phyloP scores from a whole-genome alignment of 2,888 invertebrate species.

The Tinea semifulvella region DNA sequence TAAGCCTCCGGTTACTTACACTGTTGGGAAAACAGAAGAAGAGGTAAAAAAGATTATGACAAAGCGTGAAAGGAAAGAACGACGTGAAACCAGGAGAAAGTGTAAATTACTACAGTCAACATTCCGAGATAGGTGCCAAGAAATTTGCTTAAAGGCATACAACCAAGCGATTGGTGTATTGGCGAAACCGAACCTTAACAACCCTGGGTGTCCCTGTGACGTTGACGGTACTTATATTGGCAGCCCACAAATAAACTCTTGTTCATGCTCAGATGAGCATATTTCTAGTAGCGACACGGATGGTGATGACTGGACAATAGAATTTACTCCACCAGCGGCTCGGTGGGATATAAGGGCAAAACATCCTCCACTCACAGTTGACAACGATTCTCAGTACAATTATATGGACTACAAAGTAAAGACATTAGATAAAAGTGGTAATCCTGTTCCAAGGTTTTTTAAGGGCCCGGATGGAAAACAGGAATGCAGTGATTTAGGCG shows the following conservation, averaged over 20 bases:
- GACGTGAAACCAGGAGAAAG: slow-evolving; percentile 50
- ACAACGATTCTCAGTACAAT: slow-evolving; percentile 42
- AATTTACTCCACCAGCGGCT: slow-evolving; percentile 51
- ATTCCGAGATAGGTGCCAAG: slow-evolving; percentile 54
- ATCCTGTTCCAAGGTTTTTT: slow-evolving; percentile 46
- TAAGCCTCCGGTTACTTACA: slow-evolving; percentile 45
- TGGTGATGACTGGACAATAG: slow-evolving; percentile 53
- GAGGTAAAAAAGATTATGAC: slow-evolving; percentile 42
- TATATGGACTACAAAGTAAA: slow-evolving; percentile 57
- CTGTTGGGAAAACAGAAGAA: slow-evolving; percentile 50
- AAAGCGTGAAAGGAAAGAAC: slow-evolving; percentile 45
- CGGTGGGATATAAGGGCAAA: slow-evolving; percentile 47
- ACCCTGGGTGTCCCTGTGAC: slow-evolving; percentile 48
- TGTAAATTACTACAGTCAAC: slow-evolving; percentile 47
- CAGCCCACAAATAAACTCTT: slow-evolving; percentile 43
- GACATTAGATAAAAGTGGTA: slow-evolving; percentile 46
- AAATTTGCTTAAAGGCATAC: slow-evolving; percentile 57
- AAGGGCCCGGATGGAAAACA: slow-evolving; percentile 52
- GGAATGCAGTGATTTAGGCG: slow-evolving; percentile 54
- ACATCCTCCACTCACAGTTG: slow-evolving; percentile 31
- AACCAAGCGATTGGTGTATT: slow-evolving; percentile 54
- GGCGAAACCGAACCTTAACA: slow-evolving; percentile 45
- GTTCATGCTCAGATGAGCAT: slow-evolving; percentile 49
- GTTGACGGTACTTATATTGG: slow-evolving; percentile 25
- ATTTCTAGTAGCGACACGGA: slow-evolving; percentile 50